Evolutionary conservation across 2,888 invertebrate genomes (phyloP), one percentile per base, ranked within the genome.

Genomic region (Bhutanitis thaidina): DNA sequence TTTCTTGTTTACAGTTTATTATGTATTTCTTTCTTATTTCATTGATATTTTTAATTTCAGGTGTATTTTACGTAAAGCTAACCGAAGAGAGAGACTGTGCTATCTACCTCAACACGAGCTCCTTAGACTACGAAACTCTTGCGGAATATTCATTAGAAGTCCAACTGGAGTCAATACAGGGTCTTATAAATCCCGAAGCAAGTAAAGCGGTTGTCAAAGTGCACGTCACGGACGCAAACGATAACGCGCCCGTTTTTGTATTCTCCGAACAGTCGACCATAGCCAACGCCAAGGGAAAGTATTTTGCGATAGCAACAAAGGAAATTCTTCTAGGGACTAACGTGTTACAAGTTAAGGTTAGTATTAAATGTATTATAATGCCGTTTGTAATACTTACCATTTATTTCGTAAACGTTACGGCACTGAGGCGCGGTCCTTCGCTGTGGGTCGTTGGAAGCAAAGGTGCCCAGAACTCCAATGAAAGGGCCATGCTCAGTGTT

Each of bases 141-240:
- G 92, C 92, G 8, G 92, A 93, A 55, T 97, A 96, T 68, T 91
- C 92, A 1, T 79, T 97, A 37, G 94, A 94, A 72, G 91, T 98
- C 9, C 93, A 93, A 61, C 86, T 97, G 0, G 93, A 94, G 59
- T 96, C 97, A 0, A 90, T 95, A 25, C 93, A 95, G 56, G 96
- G 96, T 1, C 91, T 95, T 4, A 93, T 96, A 20, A 96, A 96
- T 77, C 94, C 94, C 0, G 93, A 94, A 35, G 93, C 92, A 57
- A 94, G 94, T 62, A 91, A 91, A 15, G 93, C 96, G 0, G 92
- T 92, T 63, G 92, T 98, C 0, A 94, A 94, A 57, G 92, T 98
- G 0, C 94, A 95, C 57, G 94, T 98, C 0, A 88, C 92, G 0
- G 98, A 98, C 74, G 93, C 96, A 0, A 98, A 98, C 73, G 98